Conservation (phyloP, 2,888 invertebrate species). For the Acanthosepion lycidas region DNA sequence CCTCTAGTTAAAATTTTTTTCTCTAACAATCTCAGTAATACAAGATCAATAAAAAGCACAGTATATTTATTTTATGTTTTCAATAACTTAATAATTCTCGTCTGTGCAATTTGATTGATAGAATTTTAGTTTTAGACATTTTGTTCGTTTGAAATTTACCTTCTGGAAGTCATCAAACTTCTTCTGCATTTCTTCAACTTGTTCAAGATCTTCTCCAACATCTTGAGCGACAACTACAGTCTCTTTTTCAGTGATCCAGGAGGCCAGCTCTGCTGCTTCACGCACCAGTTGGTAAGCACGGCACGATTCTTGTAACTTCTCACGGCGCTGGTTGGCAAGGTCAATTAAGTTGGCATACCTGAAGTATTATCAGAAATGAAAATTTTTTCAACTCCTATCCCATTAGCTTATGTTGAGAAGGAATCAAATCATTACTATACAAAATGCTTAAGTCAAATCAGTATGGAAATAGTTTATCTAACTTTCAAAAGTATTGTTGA, state of each 20-base stretch:
- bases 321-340: slow-evolving; percentile 91
- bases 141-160: slow-evolving; percentile 56
- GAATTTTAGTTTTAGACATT: background rate
- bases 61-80: background rate
- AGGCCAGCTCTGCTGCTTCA: slow-evolving; percentile 96
- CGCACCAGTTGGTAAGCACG: slow-evolving; percentile 98
- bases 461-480: background rate
- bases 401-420: background rate
- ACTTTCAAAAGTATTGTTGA: background rate
- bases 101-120: no score
- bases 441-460: no score
- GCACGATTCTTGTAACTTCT: slow-evolving; percentile 96
- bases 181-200: slow-evolving; percentile 99
- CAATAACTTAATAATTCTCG: background rate
- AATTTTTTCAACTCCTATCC: background rate
- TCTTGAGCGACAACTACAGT: slow-evolving; percentile 97
- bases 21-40: background rate
- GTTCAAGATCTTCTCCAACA: slow-evolving; percentile 97
- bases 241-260: slow-evolving; percentile 99
- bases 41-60: background rate
- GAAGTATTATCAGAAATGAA: slow-evolving; percentile 37
- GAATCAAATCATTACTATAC: background rate
- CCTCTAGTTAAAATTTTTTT: no score
- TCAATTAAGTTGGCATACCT: slow-evolving; percentile 89
- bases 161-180: slow-evolving; percentile 99